A percentile compares a stretch with the other conserved stretches of the same genome.
These are phyloP conservation scores for Panagrolaimus sp. DNA, from an alignment of 1,140 invertebrate species.

Conservation along the genomic window DNA sequence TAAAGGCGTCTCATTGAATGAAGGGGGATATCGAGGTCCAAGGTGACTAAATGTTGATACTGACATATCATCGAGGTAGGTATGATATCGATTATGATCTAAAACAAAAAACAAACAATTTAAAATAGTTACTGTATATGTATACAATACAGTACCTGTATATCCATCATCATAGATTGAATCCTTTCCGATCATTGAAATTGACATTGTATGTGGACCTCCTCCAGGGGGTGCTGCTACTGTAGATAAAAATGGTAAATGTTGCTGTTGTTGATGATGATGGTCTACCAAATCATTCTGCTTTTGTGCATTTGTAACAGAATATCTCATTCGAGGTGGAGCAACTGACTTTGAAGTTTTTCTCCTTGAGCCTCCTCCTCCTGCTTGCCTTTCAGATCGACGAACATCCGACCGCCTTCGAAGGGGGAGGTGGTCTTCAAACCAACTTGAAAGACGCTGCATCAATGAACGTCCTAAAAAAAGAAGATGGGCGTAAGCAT, in stretches of 20 bases:
- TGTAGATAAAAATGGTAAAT: too few relatives aligned
- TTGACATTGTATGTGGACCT: not conserved
- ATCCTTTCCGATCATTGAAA: constrained; percentile 6
- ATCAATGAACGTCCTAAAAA: constrained; percentile 15
- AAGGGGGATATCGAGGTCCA: not conserved
- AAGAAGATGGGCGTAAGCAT: not conserved
- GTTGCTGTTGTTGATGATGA: not conserved
- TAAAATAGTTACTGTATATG: not conserved
- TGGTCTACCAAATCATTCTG: constrained; percentile 2
- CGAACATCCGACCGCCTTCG: constrained; percentile 8
- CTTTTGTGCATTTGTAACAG: constrained; percentile 5
- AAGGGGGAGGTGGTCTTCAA: constrained; percentile 16
- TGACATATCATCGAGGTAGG: constrained; percentile 2
- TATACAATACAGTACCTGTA: not conserved
- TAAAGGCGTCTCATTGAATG: not conserved
- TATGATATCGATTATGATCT: not conserved
- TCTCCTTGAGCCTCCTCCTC: constrained; percentile 1
- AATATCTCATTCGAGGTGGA: not conserved
- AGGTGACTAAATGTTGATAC: not conserved
- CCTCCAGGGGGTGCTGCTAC: not conserved
- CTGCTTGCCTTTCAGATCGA: constrained; percentile 19
- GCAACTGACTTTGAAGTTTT: constrained; percentile 14
- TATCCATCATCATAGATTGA: constrained; percentile 10
- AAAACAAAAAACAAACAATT: not conserved
- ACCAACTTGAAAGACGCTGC: constrained; percentile 15